Evolutionary conservation across 1,140 invertebrate species (phyloP).

Genomic region (Nixonia krombeini): DNA sequence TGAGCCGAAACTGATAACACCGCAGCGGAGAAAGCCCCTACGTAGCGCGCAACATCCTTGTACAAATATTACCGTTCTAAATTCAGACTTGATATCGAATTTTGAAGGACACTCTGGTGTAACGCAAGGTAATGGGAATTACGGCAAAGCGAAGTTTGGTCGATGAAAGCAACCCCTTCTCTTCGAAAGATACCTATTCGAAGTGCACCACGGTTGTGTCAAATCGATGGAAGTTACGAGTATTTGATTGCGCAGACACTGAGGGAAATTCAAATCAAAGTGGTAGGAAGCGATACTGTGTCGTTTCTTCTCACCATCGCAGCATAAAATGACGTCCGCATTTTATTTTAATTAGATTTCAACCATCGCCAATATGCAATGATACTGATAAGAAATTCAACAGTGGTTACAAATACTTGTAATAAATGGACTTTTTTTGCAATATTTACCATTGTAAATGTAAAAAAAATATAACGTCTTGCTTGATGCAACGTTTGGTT

Average conservation of each 20-base stretch:
- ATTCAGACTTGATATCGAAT: slow-evolving; percentile 19
- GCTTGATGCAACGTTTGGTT: too few relatives aligned
- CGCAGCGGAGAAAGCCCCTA: too few relatives aligned
- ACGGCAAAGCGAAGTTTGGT: slow-evolving; percentile 35
- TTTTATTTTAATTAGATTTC: too few relatives aligned
- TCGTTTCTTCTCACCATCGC: background rate
- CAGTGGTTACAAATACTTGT: too few relatives aligned
- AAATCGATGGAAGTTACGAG: slow-evolving; percentile 7
- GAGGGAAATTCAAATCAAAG: background rate
- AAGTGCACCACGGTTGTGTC: slow-evolving; percentile 12
- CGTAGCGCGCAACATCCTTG: slow-evolving; percentile 11
- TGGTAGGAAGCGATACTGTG: background rate
- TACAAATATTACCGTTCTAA: slow-evolving; percentile 20
- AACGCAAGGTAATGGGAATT: slow-evolving; percentile 16
- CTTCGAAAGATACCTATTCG: slow-evolving; percentile 10
- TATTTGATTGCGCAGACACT: slow-evolving; percentile 5
- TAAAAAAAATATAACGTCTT: too few relatives aligned
- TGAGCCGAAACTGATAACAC: too few relatives aligned
- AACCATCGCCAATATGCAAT: too few relatives aligned
- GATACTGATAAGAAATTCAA: too few relatives aligned
- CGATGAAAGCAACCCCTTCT: slow-evolving; percentile 27
- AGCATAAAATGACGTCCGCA: too few relatives aligned
- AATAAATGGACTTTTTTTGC: too few relatives aligned
- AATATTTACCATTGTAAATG: too few relatives aligned
- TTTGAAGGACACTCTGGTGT: slow-evolving; percentile 24